phyloP scores from a whole-genome alignment of 2,797 vertebrate species.

The Cyclopterus lumpus region DNA sequence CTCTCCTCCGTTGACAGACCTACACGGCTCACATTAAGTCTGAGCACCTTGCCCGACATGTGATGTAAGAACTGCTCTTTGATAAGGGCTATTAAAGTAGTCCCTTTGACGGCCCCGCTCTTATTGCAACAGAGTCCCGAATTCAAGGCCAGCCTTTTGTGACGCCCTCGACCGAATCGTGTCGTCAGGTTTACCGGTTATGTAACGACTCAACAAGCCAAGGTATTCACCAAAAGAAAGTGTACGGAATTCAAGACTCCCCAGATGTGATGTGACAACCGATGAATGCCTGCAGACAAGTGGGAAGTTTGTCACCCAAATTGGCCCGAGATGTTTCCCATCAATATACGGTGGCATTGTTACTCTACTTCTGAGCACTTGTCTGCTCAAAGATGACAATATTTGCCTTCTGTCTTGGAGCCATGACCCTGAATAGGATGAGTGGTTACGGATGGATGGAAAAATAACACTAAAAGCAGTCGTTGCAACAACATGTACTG shows the following conservation, averaged over 20 bases:
- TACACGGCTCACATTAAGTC: neutral
- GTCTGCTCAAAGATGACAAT: constrained; percentile 24
- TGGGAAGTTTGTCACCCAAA: constrained; percentile 3
- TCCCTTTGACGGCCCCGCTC: constrained; percentile 54
- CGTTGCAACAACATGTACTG: too few relatives aligned
- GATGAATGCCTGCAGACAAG: constrained; percentile 13
- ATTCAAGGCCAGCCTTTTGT: constrained; percentile 52
- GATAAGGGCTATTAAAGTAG: constrained; percentile 65
- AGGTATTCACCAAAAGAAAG: constrained; percentile 10
- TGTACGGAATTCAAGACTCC: constrained; percentile 8
- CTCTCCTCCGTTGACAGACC: constrained; percentile 4
- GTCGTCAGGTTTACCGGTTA: constrained; percentile 24
- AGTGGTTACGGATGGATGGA: too few relatives aligned
- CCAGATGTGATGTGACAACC: constrained; percentile 19
- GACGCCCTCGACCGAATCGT: constrained; percentile 57
- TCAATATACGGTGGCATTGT: neutral
- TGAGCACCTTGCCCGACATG: constrained; percentile 46
- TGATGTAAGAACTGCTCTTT: constrained; percentile 51
- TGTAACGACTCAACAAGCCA: constrained; percentile 8
- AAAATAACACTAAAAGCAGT: too few relatives aligned
- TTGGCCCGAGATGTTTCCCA: constrained; percentile 3
- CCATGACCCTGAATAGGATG: too few relatives aligned
- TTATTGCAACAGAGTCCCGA: constrained; percentile 63
- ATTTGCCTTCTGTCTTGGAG: constrained; percentile 10
- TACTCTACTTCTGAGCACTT: neutral